Evolutionary conservation across 2,113 vertebrate species (phyloP).

Genomic region (Microcebus tavaratra): DNA sequence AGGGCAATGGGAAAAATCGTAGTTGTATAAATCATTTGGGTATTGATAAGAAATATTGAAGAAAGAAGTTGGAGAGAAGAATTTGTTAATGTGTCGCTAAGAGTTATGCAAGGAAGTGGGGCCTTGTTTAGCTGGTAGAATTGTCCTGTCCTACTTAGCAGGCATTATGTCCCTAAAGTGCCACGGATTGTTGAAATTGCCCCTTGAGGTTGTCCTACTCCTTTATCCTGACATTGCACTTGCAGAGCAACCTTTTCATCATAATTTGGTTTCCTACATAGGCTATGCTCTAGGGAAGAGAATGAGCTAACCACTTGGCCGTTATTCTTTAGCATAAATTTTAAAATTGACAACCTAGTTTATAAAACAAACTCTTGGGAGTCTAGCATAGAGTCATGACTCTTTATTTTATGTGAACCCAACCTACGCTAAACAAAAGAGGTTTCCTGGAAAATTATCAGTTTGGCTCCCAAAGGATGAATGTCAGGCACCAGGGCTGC

Average conservation of each 20-base stretch:
- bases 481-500: background rate
- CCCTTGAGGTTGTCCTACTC: background rate
- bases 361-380: slow-evolving; percentile 61
- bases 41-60: background rate
- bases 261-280: slow-evolving; percentile 21
- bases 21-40: background rate
- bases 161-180: background rate
- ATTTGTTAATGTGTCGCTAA: background rate
- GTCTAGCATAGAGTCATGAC: background rate
- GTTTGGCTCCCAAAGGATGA: background rate
- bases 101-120: background rate
- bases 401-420: slow-evolving; percentile 39
- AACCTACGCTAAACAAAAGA: background rate
- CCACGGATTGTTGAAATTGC: background rate
- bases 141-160: slow-evolving; percentile 38
- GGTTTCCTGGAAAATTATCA: background rate
- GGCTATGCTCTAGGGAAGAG: background rate
- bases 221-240: background rate
- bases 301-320: background rate
- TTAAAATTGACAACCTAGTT: slow-evolving; percentile 50
- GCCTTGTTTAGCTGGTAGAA: background rate
- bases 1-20: background rate
- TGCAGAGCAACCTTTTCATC: slow-evolving; percentile 7
- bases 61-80: background rate
- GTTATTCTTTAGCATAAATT: slow-evolving; percentile 30